Evolutionary conservation across 2,797 vertebrate species (phyloP).

Genomic region (Tarsius wallacei): DNA sequence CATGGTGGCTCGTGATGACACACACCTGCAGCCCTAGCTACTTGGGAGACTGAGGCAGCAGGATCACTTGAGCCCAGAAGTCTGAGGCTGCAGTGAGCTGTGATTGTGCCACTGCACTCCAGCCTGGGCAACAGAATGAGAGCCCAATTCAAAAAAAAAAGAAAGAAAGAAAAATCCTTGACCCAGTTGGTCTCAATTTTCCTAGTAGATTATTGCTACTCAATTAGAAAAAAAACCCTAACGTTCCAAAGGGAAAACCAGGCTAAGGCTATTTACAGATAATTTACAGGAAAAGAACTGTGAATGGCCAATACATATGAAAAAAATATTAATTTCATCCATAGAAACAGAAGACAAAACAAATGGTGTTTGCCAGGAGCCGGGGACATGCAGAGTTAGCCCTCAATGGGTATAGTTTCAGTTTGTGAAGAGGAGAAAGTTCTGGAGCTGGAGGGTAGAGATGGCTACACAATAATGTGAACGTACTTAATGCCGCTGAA

Average conservation of each 20-base stretch:
- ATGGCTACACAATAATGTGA: background rate
- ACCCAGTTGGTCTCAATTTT: background rate
- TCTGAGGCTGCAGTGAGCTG: too few relatives aligned
- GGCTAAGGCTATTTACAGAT: slow-evolving; percentile 1
- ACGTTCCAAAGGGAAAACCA: background rate
- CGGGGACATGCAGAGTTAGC: background rate
- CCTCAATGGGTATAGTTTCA: background rate
- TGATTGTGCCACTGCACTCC: too few relatives aligned
- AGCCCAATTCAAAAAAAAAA: too few relatives aligned
- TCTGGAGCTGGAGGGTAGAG: background rate
- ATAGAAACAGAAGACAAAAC: background rate
- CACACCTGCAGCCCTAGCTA: too few relatives aligned
- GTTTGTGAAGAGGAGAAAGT: background rate
- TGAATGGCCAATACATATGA: background rate
- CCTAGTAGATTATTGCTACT: background rate
- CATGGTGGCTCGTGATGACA: too few relatives aligned
- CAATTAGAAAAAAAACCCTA: slow-evolving; percentile 12
- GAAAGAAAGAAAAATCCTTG: background rate
- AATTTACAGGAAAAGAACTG: background rate
- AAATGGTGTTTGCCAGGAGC: background rate
- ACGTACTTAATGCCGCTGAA: background rate
- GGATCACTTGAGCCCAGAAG: too few relatives aligned
- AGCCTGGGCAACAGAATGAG: too few relatives aligned
- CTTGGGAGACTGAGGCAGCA: too few relatives aligned
- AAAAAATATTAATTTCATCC: background rate